Base-by-base conservation (phyloP, 1,140 invertebrate genomes). In the Zophobas atratus region DNA sequence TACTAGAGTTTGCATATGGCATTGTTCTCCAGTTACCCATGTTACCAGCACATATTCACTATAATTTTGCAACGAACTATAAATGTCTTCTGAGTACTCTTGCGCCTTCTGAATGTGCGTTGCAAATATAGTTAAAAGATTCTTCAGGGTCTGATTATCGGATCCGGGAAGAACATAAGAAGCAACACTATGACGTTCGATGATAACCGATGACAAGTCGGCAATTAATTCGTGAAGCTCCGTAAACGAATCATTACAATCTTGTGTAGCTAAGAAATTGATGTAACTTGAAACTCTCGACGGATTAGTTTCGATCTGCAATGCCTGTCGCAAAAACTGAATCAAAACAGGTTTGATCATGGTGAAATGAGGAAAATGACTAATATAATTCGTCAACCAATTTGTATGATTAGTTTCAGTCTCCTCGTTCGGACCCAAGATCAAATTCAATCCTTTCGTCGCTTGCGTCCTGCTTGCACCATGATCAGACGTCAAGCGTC, bases 131-230 rank as follows among this genome's bases (percentile, higher is more conserved):
- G 89, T 87, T 70, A 96, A 92, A 35, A 98, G 89, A 0, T 94
- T 92, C 79, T 94, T 91, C 6, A 97, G 88, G 0, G 94, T 93
- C 57, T 90, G 89, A 72, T 89, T 88, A 85, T 79, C 90, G 88
- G 8, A 88, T 4, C 90, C 88, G 0, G 96, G 96, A 32, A 98
- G 87, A 73, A 98, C 94, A 67, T 94, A 93, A 41, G 92, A 92
- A 55, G 97, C 93, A 76, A 98, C 94, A 2, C 94, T 96, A 78
- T 93, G 94, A n/a, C 97, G 89, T 86, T 99, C 97, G 20, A 99
- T 97, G 63, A 99, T 94, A 55, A 99, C 88, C 81, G 97, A 95
- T 1, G 96, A 94, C 81, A 98, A 92, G 85, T 98, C 97, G 49
- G 87, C 86, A 3, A 92, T 91, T 33, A 93, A 85, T 77, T 92